Conservation (phyloP, 2,113 vertebrate genomes). For the Corapipo altera region DNA sequence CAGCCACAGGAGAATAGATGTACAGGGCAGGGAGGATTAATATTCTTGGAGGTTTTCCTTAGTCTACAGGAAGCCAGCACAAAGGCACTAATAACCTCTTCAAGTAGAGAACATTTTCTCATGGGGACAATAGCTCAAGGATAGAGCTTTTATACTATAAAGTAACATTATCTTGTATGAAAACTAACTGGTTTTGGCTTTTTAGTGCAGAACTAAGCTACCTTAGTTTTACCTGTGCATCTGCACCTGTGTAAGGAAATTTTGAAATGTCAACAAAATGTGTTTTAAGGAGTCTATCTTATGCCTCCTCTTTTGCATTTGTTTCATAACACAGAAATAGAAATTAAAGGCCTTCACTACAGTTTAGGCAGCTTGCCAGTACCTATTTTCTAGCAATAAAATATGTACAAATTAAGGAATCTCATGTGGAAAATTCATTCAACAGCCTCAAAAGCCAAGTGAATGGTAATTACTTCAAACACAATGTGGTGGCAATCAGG, state of each 20-base stretch:
- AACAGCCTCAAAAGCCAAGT: slow-evolving; percentile 85
- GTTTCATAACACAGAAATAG: slow-evolving; percentile 73
- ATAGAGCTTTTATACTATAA: slow-evolving; percentile 10
- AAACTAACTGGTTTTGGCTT: slow-evolving; percentile 33
- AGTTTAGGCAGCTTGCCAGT: slow-evolving; percentile 80
- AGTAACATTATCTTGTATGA: slow-evolving; percentile 50
- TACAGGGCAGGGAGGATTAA: not conserved
- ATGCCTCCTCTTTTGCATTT: slow-evolving; percentile 62
- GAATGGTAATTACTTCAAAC: slow-evolving; percentile 86
- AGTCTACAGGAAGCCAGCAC: slow-evolving; percentile 47
- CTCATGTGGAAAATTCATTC: slow-evolving; percentile 87
- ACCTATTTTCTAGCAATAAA: slow-evolving; percentile 84
- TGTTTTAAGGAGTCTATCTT: slow-evolving; percentile 51
- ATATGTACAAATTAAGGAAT: slow-evolving; percentile 87
- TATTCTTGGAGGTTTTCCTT: slow-evolving; percentile 42
- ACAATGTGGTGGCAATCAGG: slow-evolving; percentile 84
- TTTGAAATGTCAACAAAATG: slow-evolving; percentile 36
- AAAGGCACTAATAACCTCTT: slow-evolving; percentile 63
- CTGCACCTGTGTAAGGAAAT: slow-evolving; percentile 39
- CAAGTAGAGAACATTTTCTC: slow-evolving; percentile 61
- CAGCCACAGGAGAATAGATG: not conserved
- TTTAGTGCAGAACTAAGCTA: slow-evolving; percentile 35
- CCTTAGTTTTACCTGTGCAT: slow-evolving; percentile 47
- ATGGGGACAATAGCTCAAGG: slow-evolving; percentile 60
- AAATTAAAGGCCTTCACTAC: slow-evolving; percentile 77